Evolutionary conservation across 2,113 vertebrate species (phyloP), one percentile per base, ranked within the genome.

Genomic region (Neogale vison): DNA sequence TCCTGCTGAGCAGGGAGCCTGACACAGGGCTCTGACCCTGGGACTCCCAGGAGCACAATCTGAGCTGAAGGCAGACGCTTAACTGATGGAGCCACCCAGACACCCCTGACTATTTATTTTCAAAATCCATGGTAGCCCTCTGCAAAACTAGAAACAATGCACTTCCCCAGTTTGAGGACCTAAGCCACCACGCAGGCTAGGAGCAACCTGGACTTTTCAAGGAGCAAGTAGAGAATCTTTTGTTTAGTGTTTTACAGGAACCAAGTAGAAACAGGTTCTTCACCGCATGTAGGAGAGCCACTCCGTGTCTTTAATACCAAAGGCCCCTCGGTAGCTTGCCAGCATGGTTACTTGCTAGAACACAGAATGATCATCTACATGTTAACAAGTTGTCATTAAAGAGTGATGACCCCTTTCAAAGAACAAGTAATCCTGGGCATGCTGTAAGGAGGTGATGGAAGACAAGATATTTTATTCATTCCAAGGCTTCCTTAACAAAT

Each of bases 391-490:
- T 85, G 29, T 79, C 90, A 94, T 97, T 92, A 97, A 98, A 97
- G 97, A 98, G 84, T 50, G 83, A 98, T 94, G 95, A 88, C 67
- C 94, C 20, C 90, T 98, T 96, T 95, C 96, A 86, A 97, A 98
- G 96, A 65, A 95, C 92, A 96, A 97, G 88, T 0, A 39, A 90
- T 90, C 67, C 63, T 34, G 15, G 71, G 92, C 85, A 82, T 20
- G 24, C 57, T 61, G 24, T 55, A 88, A 94, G 93, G 86, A 89
- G 47, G 72, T 63, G 82, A 98, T 18, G 96, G 96, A 98, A 96
- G 96, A 94, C 14, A 17, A 61, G 77, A 89, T 98, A 84, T 95
- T 98, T 98, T 92, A 97, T 98, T 98, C 87, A 95, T 97, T 94
- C 76, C 26, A 31, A 85, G 65, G 67, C 63, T 97, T 98, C 88